Evolutionary conservation across 64 coral and sea anemone species (phyloP).

Genomic region (Dendronephthya gigantea): DNA sequence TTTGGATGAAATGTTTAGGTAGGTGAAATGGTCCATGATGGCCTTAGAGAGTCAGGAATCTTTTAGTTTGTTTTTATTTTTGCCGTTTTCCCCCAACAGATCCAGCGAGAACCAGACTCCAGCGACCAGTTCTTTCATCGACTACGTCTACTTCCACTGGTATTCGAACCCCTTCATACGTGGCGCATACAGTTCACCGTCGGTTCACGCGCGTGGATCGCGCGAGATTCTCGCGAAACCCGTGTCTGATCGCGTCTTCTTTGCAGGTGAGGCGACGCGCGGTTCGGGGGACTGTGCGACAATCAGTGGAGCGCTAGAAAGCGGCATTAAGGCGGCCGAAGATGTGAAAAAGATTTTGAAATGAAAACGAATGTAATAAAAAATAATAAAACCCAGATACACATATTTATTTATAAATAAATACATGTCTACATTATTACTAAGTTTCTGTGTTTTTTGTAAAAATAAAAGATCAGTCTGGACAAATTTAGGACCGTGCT

Average conservation of each 20-base stretch:
- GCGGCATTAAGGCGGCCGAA: neutral
- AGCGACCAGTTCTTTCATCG: constrained; percentile 32
- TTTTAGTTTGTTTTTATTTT: too few relatives aligned
- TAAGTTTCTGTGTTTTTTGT: too few relatives aligned
- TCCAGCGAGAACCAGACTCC: constrained; percentile 20
- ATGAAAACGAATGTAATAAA: neutral
- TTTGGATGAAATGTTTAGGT: constrained; percentile 78
- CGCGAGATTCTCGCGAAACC: constrained; percentile 22
- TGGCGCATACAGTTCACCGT: constrained; percentile 63
- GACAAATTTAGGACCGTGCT: too few relatives aligned
- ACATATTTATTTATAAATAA: too few relatives aligned
- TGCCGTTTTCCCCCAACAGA: neutral
- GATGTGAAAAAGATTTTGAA: neutral
- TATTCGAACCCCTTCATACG: constrained; percentile 64
- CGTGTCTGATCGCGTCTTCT: neutral
- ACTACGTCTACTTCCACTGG: constrained; percentile 69
- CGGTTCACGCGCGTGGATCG: constrained; percentile 34
- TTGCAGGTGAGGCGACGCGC: neutral
- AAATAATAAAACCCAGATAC: too few relatives aligned
- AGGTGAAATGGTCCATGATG: neutral
- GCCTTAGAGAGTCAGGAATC: too few relatives aligned
- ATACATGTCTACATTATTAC: too few relatives aligned
- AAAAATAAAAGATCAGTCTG: too few relatives aligned
- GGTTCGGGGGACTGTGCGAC: neutral
- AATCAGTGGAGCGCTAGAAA: constrained; percentile 4